Percentiles rank a stretch among this genome's conserved stretches.
Evolutionary conservation across 2,888 invertebrate genomes (phyloP).

Genomic region (Anaspis maculata): DNA sequence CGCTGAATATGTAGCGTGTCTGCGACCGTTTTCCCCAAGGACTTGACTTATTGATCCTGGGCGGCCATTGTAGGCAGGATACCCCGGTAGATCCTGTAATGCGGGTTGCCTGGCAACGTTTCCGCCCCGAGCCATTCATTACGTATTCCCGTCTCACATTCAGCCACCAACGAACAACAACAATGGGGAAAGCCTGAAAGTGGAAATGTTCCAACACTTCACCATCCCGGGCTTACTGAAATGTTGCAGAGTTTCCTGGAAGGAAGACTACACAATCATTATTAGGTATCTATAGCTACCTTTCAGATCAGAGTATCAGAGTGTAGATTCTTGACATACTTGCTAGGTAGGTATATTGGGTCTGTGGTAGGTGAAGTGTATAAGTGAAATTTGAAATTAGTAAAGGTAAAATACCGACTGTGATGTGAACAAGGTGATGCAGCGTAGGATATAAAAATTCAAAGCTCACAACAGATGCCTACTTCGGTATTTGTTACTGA

Average conservation of each 20-base stretch:
- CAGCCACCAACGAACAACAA: conserved; percentile 17
- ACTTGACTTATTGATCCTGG: conserved; percentile 42
- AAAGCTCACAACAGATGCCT: too few species aligned
- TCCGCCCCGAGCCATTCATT: conserved; percentile 32
- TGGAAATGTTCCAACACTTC: not conserved
- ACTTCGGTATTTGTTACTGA: too few species aligned
- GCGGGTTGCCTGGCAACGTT: conserved; percentile 36
- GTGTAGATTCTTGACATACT: conserved; percentile 1
- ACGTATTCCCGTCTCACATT: conserved; percentile 20
- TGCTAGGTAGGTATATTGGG: too few species aligned
- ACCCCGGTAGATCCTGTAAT: conserved; percentile 28
- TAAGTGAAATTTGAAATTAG: too few species aligned
- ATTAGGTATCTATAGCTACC: too few species aligned
- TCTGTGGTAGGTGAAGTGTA: too few species aligned
- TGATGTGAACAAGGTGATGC: too few species aligned
- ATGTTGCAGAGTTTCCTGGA: not conserved
- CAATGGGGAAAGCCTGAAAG: conserved; percentile 6
- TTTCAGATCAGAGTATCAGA: too few species aligned
- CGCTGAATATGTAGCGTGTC: too few species aligned
- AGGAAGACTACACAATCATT: too few species aligned
- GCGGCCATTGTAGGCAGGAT: conserved; percentile 35
- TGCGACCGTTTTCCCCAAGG: conserved; percentile 31
- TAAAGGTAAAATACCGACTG: conserved; percentile 8
- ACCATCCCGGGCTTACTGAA: not conserved
- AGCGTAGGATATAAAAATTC: too few species aligned